phyloP scores from a whole-genome alignment of 1,140 invertebrate species.

The Aethina tumida region DNA sequence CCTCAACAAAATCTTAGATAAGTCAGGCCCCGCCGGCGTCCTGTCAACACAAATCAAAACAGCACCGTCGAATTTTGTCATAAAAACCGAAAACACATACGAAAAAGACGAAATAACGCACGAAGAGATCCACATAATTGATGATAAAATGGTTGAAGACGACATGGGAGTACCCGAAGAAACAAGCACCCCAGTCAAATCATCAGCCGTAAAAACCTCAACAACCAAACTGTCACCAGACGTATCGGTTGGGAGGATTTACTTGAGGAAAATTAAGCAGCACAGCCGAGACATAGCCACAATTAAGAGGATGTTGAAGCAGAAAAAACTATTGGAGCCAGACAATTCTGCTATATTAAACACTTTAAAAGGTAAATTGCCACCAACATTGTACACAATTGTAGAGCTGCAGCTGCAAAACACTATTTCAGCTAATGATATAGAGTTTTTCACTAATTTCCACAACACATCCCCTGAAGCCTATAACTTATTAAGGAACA shows the following conservation, averaged over 20 bases:
- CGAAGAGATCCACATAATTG: constrained; percentile 1
- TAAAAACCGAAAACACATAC: not conserved
- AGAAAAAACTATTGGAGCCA: constrained; percentile 12
- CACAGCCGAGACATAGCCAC: constrained; percentile 28
- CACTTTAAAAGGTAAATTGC: constrained; percentile 18
- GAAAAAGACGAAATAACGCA: not conserved
- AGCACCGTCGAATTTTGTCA: too few species aligned
- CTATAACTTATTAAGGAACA: constrained; percentile 27
- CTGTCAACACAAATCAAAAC: too few species aligned
- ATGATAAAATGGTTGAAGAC: not conserved
- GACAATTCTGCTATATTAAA: constrained; percentile 14
- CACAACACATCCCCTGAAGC: constrained; percentile 25
- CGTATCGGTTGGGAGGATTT: constrained; percentile 17
- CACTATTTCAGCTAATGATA: constrained; percentile 24
- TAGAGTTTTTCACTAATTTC: constrained; percentile 28
- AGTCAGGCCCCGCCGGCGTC: too few species aligned
- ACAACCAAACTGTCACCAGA: constrained; percentile 7
- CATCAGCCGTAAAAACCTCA: constrained; percentile 3
- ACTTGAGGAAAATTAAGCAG: constrained; percentile 27
- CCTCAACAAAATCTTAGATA: constrained; percentile 7
- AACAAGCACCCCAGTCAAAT: not conserved
- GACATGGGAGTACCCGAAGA: not conserved
- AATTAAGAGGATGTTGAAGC: constrained; percentile 26
- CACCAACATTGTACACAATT: constrained; percentile 17
- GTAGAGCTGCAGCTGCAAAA: constrained; percentile 20